Evolutionary conservation across 2,888 invertebrate genomes (phyloP).

Genomic region (Galeopsomyia nigrocyanea): DNA sequence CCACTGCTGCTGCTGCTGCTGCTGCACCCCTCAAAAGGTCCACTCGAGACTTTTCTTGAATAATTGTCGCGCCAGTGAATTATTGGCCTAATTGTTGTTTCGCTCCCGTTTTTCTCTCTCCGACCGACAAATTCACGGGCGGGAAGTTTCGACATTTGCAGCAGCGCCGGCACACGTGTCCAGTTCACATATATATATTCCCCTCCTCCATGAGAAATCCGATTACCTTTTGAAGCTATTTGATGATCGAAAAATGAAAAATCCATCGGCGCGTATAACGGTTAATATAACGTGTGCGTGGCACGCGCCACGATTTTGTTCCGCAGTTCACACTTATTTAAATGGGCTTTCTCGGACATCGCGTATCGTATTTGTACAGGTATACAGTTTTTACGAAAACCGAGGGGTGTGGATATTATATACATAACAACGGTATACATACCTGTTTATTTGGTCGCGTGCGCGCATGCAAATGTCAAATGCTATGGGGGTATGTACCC

Average conservation of each 20-base stretch:
- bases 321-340: constrained; percentile 22
- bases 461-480: constrained; percentile 37
- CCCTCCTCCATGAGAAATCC: constrained; percentile 38
- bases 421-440: constrained; percentile 14
- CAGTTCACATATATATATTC: constrained; percentile 46
- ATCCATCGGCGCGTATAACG: constrained; percentile 21
- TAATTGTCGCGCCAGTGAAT: constrained; percentile 57
- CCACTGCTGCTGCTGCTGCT: constrained; percentile 62
- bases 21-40: constrained; percentile 50
- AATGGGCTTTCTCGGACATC: constrained; percentile 25
- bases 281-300: neutral
- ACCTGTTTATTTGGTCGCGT: constrained; percentile 41
- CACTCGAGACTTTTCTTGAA: constrained; percentile 47
- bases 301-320: constrained; percentile 23
- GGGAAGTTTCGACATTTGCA: constrained; percentile 50
- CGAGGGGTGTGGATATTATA: neutral
- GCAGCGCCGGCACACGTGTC: constrained; percentile 54
- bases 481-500: constrained; percentile 13
- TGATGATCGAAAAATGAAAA: constrained; percentile 39
- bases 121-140: constrained; percentile 60
- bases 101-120: constrained; percentile 44
- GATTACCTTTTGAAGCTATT: constrained; percentile 43
- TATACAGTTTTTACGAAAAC: neutral
- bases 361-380: constrained; percentile 6
- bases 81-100: constrained; percentile 65